phyloP scores from a whole-genome alignment of 2,888 invertebrate genomes.

The Desoria tigrina region DNA sequence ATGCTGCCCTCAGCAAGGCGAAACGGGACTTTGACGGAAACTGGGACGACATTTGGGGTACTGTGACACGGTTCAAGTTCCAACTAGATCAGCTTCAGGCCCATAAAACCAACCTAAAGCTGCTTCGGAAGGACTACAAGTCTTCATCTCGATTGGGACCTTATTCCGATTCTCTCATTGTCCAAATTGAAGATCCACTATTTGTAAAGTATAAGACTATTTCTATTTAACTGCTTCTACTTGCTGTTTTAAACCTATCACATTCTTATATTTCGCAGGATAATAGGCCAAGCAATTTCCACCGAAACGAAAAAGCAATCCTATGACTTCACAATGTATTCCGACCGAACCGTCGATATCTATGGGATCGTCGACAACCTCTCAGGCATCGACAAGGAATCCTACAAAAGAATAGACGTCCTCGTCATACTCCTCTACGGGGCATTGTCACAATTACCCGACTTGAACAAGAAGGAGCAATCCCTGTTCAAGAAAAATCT shows the following conservation, averaged over 20 bases:
- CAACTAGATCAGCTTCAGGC: slow-evolving; percentile 24
- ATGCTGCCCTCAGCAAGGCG: slow-evolving; percentile 19
- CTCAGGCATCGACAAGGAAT: slow-evolving; percentile 10
- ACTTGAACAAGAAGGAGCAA: slow-evolving; percentile 20
- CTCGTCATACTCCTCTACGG: slow-evolving; percentile 19
- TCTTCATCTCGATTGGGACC: neutral
- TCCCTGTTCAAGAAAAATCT: slow-evolving; percentile 14
- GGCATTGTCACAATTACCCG: neutral
- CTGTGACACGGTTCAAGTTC: slow-evolving; percentile 20
- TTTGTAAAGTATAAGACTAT: neutral
- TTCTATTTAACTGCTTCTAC: neutral
- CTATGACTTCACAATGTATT: slow-evolving; percentile 31
- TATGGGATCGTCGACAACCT: slow-evolving; percentile 26
- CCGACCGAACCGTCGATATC: slow-evolving; percentile 34
- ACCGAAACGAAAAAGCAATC: slow-evolving; percentile 24
- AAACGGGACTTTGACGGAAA: slow-evolving; percentile 31
- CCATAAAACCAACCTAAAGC: slow-evolving; percentile 19
- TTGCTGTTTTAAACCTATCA: neutral
- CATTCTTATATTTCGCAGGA: too few relatives aligned
- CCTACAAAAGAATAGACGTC: slow-evolving; percentile 12
- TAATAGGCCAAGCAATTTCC: slow-evolving; percentile 26
- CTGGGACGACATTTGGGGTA: slow-evolving; percentile 22
- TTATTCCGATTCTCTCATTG: neutral
- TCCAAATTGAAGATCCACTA: slow-evolving; percentile 1
- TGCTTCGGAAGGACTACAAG: slow-evolving; percentile 13